phyloP scores from a whole-genome alignment of 2,888 invertebrate genomes.

The Acanthopleura granulata region DNA sequence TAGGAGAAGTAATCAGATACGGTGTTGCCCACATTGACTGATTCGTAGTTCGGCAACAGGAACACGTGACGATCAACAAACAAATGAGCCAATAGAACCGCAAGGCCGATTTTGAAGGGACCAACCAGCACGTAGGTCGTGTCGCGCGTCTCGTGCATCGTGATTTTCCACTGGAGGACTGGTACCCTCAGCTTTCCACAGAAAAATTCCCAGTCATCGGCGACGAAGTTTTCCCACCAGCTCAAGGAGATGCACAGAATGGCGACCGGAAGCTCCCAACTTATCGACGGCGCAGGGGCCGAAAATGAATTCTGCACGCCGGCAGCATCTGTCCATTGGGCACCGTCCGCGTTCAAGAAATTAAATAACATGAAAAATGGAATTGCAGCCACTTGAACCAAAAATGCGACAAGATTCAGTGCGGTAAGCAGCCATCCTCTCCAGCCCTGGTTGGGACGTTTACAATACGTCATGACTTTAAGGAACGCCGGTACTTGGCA shows the following conservation, averaged over 20 bases:
- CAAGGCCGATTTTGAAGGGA: conserved; percentile 54
- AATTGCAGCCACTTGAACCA: conserved; percentile 48
- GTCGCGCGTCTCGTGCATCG: conserved; percentile 52
- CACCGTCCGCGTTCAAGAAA: conserved; percentile 35
- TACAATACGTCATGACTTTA: conserved; percentile 57
- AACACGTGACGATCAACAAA: conserved; percentile 45
- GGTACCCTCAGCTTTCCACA: conserved; percentile 48
- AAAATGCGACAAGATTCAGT: conserved; percentile 44
- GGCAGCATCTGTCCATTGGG: conserved; percentile 35
- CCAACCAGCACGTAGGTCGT: conserved; percentile 50
- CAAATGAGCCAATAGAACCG: conserved; percentile 46
- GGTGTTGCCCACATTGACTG: neutral
- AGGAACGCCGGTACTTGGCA: conserved; percentile 63
- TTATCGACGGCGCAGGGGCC: conserved; percentile 23
- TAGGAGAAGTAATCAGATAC: conserved; percentile 43
- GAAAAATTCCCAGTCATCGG: conserved; percentile 56
- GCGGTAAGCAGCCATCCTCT: conserved; percentile 42
- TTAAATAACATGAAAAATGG: conserved; percentile 42
- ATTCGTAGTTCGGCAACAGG: conserved; percentile 31
- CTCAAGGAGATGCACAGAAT: conserved; percentile 89
- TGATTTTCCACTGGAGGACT: conserved; percentile 52
- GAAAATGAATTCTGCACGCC: conserved; percentile 34
- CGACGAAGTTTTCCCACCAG: conserved; percentile 99
- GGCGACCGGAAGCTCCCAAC: conserved; percentile 89
- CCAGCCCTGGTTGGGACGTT: conserved; percentile 38